Percentiles rank a stretch among this genome's conserved stretches.
These are phyloP conservation scores for Aphis gossypii DNA, from an alignment of 1,140 invertebrate species.

Conservation along the genomic window DNA sequence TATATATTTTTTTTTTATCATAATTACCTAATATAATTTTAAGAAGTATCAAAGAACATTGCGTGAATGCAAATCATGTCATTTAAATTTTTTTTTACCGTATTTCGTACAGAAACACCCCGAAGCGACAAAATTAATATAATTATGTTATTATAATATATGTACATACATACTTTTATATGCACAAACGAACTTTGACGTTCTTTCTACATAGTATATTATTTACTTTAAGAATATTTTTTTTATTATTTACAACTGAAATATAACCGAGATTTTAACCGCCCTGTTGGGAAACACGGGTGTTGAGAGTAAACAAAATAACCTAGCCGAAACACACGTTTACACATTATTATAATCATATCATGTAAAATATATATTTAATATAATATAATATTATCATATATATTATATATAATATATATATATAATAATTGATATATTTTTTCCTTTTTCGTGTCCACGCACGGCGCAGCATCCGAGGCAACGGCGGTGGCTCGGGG, in stretches of 20 bases:
- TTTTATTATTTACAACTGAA: conserved; percentile 21
- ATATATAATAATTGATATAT: conserved; percentile 28
- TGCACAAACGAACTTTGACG: background rate
- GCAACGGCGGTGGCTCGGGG: background rate
- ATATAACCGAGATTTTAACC: background rate
- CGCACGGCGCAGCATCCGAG: background rate
- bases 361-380: background rate
- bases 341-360: background rate
- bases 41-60: background rate
- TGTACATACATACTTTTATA: background rate
- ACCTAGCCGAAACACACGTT: background rate
- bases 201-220: background rate
- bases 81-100: background rate
- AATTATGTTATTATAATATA: background rate
- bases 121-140: background rate
- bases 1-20: background rate
- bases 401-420: background rate
- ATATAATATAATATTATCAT: background rate
- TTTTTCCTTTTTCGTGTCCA: conserved; percentile 4
- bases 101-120: background rate
- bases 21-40: background rate
- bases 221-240: background rate
- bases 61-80: background rate
- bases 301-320: background rate
- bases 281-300: background rate